Evolutionary conservation across 2,113 vertebrate species (phyloP).

Genomic region (Lutjanus erythropterus): DNA sequence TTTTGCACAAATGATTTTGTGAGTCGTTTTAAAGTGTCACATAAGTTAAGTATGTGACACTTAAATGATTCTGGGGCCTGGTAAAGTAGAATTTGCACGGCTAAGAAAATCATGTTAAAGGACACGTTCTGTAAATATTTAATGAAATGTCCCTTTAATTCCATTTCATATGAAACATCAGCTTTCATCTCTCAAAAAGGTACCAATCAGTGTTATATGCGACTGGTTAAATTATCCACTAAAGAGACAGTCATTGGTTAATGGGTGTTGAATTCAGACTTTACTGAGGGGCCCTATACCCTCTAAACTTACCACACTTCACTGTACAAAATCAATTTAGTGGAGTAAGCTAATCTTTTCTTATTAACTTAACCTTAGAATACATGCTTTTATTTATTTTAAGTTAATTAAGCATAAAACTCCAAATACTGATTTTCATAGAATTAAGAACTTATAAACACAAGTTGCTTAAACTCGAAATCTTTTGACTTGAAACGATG

Average conservation of each 20-base stretch:
- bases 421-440: too few relatives aligned
- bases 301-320: too few relatives aligned
- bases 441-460: too few relatives aligned
- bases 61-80: not conserved
- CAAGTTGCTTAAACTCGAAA: too few relatives aligned
- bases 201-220: not conserved
- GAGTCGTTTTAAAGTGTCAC: not conserved
- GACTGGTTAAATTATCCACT: slow-evolving; percentile 1
- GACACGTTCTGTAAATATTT: slow-evolving; percentile 22
- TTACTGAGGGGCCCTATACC: slow-evolving; percentile 7
- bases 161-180: slow-evolving; percentile 18
- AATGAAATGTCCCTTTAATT: slow-evolving; percentile 41
- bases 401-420: too few relatives aligned
- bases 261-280: slow-evolving; percentile 30
- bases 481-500: too few relatives aligned
- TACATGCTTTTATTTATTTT: too few relatives aligned
- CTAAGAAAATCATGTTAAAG: not conserved
- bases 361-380: too few relatives aligned
- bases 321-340: too few relatives aligned
- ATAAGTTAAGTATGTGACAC: not conserved
- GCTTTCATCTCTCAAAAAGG: not conserved
- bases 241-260: slow-evolving; percentile 11
- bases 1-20: not conserved
- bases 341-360: too few relatives aligned
- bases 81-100: not conserved